Base-by-base conservation (phyloP, 2,888 invertebrate species). In the Zonitis immaculata region DNA sequence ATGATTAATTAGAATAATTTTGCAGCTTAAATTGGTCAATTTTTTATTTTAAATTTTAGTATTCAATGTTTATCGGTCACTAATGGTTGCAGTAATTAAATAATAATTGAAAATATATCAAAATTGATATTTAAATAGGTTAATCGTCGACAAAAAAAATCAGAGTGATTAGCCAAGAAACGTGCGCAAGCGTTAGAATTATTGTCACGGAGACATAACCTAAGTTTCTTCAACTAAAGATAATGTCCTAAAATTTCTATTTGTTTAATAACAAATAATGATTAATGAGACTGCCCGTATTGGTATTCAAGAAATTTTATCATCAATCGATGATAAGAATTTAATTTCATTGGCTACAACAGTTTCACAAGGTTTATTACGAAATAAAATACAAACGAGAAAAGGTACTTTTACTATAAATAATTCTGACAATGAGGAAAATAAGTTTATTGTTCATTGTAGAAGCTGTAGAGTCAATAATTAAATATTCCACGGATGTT, bases 391-490 rank as follows among this genome's bases (percentile, higher is more conserved):
- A 18, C 52, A 58, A 27, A 58, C 62, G 16, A 55, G 59, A 54
- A 59, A 71, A 62, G 73, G 74, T 73, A 59, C 48, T 20, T 30
- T 1, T 9, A 11, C 51, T 3, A 47, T 12, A 47, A 11, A 11
- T 22, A 43, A 22, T 35, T 16, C 1, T 18, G 3, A 2, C 1
- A 27, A 35, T 18, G 26, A 45, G n/a, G 3, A 2, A 9, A 27
- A 35, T 18, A 35, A 45, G n/a, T 27, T 6, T 25, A 20, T 12
- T 6, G 8, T 53, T 28, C 6, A 9, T 45, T 50, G 1, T 62
- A 84, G 84, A 80, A 43, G 83, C 83, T 0, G 69, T 81, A 6
- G 69, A 77, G 47, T 75, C 76, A 1, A 76, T 84, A 28, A 66
- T 79, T 3, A 74, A 75, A 22, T 80, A 83, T 62, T 76, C 80